phyloP scores from a whole-genome alignment of 2,888 invertebrate genomes.

The Drosophila quinaria region DNA sequence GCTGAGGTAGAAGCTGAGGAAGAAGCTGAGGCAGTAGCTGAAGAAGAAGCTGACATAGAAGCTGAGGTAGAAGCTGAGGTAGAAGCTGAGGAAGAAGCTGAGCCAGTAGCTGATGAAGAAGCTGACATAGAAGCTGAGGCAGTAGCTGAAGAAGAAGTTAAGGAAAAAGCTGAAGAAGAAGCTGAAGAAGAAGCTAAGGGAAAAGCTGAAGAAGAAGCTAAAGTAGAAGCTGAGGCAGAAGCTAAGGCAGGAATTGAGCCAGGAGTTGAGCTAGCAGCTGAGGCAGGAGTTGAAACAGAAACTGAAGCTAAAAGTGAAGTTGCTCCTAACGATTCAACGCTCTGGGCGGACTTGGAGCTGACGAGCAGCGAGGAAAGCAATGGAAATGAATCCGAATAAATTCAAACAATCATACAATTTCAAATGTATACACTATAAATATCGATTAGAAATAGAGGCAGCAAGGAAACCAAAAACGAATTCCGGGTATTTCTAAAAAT shows the following conservation, averaged over 20 bases:
- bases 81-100: neutral
- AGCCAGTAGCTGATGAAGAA: neutral
- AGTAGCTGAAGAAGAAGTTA: neutral
- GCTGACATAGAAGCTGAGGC: neutral
- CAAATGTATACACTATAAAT: neutral
- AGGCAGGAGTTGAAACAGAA: neutral
- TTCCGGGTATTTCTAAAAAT: too few species aligned
- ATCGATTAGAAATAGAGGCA: neutral
- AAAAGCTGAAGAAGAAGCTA: too few species aligned
- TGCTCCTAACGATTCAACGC: neutral
- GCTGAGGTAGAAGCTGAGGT: neutral
- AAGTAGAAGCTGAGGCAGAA: too few species aligned
- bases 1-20: neutral
- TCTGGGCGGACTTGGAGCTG: conserved; percentile 30
- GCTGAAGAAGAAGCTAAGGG: neutral
- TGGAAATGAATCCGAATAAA: neutral
- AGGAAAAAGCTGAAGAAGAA: too few species aligned
- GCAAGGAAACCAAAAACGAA: too few species aligned
- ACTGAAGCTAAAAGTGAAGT: neutral
- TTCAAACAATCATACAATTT: neutral
- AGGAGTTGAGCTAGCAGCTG: neutral
- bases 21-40: neutral
- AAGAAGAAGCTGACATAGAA: neutral
- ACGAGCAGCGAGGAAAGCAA: conserved; percentile 25
- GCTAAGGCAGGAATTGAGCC: too few species aligned